A percentile compares a stretch with the other conserved stretches of the same genome.
Evolutionary conservation across 1,140 invertebrate genomes (phyloP).

Genomic region (Camponotus floridanus): DNA sequence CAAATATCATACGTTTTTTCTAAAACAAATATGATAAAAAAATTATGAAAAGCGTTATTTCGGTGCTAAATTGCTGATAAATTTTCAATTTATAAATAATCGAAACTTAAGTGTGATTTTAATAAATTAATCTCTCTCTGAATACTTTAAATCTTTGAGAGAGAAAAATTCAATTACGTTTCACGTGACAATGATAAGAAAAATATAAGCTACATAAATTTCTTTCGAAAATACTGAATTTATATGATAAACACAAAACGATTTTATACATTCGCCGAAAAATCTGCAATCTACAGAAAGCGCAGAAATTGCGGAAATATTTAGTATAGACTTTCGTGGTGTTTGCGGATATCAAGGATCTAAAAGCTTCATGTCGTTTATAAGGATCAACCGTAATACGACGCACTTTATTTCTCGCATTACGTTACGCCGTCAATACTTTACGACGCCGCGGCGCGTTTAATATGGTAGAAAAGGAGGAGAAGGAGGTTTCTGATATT

Average conservation of each 20-base stretch:
- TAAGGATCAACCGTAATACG: slow-evolving; percentile 49
- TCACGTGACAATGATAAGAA: not conserved
- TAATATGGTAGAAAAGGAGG: not conserved
- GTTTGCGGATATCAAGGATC: not conserved
- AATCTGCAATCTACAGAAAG: not conserved
- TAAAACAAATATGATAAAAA: not conserved
- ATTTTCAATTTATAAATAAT: not conserved
- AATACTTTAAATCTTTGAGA: not conserved
- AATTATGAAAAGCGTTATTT: not conserved
- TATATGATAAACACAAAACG: not conserved
- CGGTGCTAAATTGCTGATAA: too few relatives aligned
- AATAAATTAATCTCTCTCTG: not conserved
- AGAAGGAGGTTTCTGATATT: slow-evolving; percentile 24
- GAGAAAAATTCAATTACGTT: not conserved
- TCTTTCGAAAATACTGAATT: not conserved
- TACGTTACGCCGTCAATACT: slow-evolving; percentile 39
- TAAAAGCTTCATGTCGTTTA: slow-evolving; percentile 1
- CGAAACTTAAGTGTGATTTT: not conserved
- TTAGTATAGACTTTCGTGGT: not conserved
- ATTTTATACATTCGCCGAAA: not conserved
- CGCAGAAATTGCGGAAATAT: not conserved
- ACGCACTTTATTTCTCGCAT: slow-evolving; percentile 31
- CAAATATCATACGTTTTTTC: not conserved
- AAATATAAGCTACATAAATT: not conserved
- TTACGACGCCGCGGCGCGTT: slow-evolving; percentile 9